phyloP scores from a whole-genome alignment of 2,888 invertebrate genomes.

The Lepidocyrtinus sp. region DNA sequence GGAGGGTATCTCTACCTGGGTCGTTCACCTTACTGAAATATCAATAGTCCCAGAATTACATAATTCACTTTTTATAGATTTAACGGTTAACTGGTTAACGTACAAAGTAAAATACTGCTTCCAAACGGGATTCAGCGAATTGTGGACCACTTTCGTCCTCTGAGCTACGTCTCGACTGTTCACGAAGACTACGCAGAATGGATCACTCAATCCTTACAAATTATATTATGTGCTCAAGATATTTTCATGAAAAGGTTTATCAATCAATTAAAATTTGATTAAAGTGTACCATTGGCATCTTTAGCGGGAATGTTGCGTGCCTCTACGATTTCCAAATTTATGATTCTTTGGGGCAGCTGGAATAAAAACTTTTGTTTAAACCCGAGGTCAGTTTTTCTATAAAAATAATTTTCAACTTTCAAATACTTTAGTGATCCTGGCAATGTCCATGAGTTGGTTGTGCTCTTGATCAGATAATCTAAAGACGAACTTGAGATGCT shows the following conservation, averaged over 20 bases:
- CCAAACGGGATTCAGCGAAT: slow-evolving; percentile 55
- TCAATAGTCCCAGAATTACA: no score
- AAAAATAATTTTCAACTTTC: background rate
- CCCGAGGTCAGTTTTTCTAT: background rate
- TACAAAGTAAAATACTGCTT: slow-evolving; percentile 59
- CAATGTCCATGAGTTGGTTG: slow-evolving; percentile 36
- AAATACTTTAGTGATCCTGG: slow-evolving; percentile 40
- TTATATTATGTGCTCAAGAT: no score
- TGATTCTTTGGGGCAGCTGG: slow-evolving; percentile 45
- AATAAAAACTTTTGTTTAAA: background rate
- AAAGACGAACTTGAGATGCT: slow-evolving; percentile 48
- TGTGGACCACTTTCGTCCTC: slow-evolving; percentile 34
- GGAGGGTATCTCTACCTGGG: slow-evolving; percentile 29
- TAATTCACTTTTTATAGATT: no score
- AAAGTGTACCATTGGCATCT: slow-evolving; percentile 48
- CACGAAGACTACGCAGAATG: slow-evolving; percentile 54
- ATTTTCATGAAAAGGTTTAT: no score
- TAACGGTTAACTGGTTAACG: slow-evolving; percentile 5
- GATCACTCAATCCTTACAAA: slow-evolving; percentile 51
- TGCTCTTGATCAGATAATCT: slow-evolving; percentile 38
- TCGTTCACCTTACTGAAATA: slow-evolving; percentile 52
- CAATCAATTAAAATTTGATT: no score
- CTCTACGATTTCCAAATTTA: slow-evolving; percentile 59
- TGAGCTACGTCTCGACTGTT: slow-evolving; percentile 50
- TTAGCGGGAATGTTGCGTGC: slow-evolving; percentile 53